Conservation (phyloP, 2,797 vertebrate species). For the Harpagifer antarcticus region DNA sequence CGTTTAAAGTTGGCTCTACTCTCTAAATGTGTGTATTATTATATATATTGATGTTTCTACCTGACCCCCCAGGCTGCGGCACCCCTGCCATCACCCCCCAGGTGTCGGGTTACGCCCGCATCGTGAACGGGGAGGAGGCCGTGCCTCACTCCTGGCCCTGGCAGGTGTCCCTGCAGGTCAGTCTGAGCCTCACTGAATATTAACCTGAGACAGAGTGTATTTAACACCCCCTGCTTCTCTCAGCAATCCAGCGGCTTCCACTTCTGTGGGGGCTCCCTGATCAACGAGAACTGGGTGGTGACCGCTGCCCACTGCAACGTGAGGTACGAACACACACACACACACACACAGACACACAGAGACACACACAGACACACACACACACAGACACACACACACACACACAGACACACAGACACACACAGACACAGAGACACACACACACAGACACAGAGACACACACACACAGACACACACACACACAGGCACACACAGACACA, state of each 20-base stretch:
- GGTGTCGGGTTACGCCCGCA: slow-evolving; percentile 78
- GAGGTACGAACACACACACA: slow-evolving; percentile 47
- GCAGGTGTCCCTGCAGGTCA: slow-evolving; percentile 88
- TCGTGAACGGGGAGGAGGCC: slow-evolving; percentile 86
- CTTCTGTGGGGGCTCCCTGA: slow-evolving; percentile 87
- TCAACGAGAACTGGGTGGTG: slow-evolving; percentile 86
- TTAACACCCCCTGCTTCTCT: neutral
- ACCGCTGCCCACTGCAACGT: slow-evolving; percentile 82
- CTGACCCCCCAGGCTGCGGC: slow-evolving; percentile 77
- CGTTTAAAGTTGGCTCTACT: too few species aligned
- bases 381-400: too few species aligned
- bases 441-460: too few species aligned
- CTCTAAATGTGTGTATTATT: too few species aligned
- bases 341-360: too few species aligned
- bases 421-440: too few species aligned
- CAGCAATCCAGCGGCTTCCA: slow-evolving; percentile 84
- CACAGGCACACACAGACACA: too few species aligned
- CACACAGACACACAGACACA: too few species aligned
- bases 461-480: too few species aligned
- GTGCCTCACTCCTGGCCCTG: slow-evolving; percentile 87
- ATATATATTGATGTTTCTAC: too few species aligned
- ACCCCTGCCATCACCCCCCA: slow-evolving; percentile 71
- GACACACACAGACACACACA: too few species aligned
- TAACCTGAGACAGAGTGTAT: neutral
- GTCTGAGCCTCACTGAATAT: neutral